Base-by-base conservation (phyloP, 2,797 vertebrate genomes). In the Muscicapa comitata region DNA sequence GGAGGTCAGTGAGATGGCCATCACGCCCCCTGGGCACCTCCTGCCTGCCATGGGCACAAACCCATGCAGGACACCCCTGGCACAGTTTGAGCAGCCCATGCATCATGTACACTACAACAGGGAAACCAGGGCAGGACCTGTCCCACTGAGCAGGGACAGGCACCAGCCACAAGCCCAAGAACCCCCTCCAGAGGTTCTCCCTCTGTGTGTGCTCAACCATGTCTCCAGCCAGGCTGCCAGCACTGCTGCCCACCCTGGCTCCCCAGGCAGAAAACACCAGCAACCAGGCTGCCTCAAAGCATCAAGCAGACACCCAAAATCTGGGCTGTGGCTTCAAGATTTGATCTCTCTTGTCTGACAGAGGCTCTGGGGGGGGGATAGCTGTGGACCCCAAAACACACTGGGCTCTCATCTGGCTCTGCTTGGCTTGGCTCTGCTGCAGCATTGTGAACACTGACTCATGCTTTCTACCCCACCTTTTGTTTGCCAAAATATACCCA, bases 1-100 rank as follows among this genome's bases (percentile, higher is more conserved):
- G 15, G 21, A 77, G 43, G 24, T 35, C 2, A n/a, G 37, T 70
- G 76, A 76, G 76, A 18, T 23, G 17, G 57, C 1, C 4, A 4
- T n/a, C 0, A 0, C 3, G 19, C 35, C 57, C 20, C n/a, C 17
- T 0, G 0, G 29, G 61, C n/a, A 54, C 6, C 43, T 24, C n/a
- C 62, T 65, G 40, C 62, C 35, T 31, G 14, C 25, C 54, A 11
- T 3, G 18, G 45, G 26, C 20, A 18, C 33, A n/a, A 31, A 50
- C 16, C 6, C 1, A 2, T 9, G 6, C 40, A 13, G 53, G 50
- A 26, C 53, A 68, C 24, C 26, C 24, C 37, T 3, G 10, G 50
- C 31, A 61, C 54, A 38, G 33, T 29, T 6, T 48, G 28, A 25
- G n/a, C 70, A 81, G 48, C 7, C 14, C 45, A 47, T 13, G 20